Evolutionary conservation across 37 sponge, comb jelly and placozoan species (phyloP).

Genomic region (Ephydatia muelleri): DNA sequence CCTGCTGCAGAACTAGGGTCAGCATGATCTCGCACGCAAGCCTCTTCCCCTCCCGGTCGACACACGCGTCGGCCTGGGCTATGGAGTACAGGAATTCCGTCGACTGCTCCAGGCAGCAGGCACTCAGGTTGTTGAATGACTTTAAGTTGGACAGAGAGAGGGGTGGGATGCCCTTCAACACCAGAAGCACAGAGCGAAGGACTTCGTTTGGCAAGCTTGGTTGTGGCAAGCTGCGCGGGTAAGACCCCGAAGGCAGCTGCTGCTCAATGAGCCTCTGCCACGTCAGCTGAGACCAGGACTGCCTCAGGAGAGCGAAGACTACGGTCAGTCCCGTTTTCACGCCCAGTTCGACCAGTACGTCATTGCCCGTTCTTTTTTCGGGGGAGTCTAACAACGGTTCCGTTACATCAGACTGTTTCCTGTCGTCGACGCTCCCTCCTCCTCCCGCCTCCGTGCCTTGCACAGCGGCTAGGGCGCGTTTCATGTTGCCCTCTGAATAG

Average conservation of each 20-base stretch:
- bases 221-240: conserved; percentile 7
- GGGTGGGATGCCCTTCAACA: conserved; percentile 27
- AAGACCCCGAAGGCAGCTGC: not conserved
- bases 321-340: conserved; percentile 81
- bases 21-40: conserved; percentile 69
- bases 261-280: conserved; percentile 43
- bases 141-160: conserved; percentile 39
- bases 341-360: conserved; percentile 77
- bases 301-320: conserved; percentile 81
- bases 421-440: not conserved
- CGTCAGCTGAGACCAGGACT: conserved; percentile 70
- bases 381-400: not conserved
- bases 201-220: conserved; percentile 52
- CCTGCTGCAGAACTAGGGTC: conserved; percentile 59
- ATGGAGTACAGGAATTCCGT: conserved; percentile 63
- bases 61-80: conserved; percentile 27
- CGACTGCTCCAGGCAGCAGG: conserved; percentile 40
- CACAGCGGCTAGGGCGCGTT: conserved; percentile 8
- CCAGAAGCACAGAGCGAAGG: conserved; percentile 26
- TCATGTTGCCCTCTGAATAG: conserved; percentile 20
- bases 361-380: conserved; percentile 19
- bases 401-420: not conserved
- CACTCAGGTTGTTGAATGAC: conserved; percentile 29
- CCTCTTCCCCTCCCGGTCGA: conserved; percentile 52
- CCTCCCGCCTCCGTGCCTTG: conserved; percentile 22